These are phyloP conservation scores for Engystomops pustulosus DNA, from an alignment of 2,113 vertebrate species.

Conservation along the genomic window DNA sequence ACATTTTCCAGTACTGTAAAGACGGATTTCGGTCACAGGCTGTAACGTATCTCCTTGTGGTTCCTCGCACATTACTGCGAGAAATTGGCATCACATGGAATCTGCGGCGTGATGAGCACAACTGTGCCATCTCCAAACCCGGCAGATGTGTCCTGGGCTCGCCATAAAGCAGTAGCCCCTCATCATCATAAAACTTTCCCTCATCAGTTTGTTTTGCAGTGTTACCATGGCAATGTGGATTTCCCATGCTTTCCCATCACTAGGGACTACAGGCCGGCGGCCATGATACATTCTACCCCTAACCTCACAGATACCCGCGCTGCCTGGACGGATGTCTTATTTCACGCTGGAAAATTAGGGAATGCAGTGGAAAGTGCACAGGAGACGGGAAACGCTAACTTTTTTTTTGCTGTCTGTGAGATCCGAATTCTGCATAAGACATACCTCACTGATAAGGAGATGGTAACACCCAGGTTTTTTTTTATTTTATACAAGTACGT, in stretches of 20 bases:
- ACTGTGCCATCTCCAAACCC: neutral
- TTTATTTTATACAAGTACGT: too few relatives aligned
- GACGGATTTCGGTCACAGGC: conserved; percentile 48
- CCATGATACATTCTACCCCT: neutral
- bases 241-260: conserved; percentile 38
- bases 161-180: neutral
- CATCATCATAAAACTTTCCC: conserved; percentile 17
- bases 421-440: neutral
- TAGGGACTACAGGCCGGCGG: conserved; percentile 15
- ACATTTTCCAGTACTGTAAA: conserved; percentile 59
- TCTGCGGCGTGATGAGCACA: conserved; percentile 10
- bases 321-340: conserved; percentile 23
- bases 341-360: conserved; percentile 26
- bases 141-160: conserved; percentile 17
- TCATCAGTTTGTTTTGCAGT: conserved; percentile 39
- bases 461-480: too few relatives aligned
- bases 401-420: neutral
- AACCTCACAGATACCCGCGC: neutral
- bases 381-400: neutral
- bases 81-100: conserved; percentile 47
- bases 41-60: conserved; percentile 59
- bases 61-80: conserved; percentile 55
- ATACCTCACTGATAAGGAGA: too few relatives aligned
- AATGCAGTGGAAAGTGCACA: conserved; percentile 17
- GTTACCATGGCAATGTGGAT: conserved; percentile 26